phyloP scores from a whole-genome alignment of 2,888 invertebrate genomes.

The Watsonalla cultraria region DNA sequence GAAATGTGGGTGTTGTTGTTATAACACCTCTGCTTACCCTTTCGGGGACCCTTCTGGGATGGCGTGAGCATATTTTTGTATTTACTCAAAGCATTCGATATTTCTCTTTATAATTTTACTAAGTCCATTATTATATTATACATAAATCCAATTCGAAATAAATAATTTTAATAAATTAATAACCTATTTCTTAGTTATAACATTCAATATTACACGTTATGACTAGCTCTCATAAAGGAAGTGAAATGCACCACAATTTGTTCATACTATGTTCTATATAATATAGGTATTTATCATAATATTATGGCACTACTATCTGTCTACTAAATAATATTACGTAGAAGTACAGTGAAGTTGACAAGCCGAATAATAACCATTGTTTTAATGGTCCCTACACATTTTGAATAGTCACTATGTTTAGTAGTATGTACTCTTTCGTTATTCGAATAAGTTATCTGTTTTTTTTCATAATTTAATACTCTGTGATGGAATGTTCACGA shows the following conservation, averaged over 20 bases:
- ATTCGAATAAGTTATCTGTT: no score
- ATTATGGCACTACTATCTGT: constrained; percentile 45
- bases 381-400: no score
- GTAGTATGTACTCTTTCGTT: no score
- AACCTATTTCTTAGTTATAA: constrained; percentile 29
- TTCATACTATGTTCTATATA: constrained; percentile 32
- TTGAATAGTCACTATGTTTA: no score
- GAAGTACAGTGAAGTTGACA: background rate
- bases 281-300: constrained; percentile 18
- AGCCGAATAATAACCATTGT: background rate
- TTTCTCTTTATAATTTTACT: background rate
- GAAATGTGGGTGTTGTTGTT: no score
- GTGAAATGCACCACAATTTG: constrained; percentile 61
- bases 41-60: no score
- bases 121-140: background rate
- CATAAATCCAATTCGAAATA: background rate
- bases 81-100: no score
- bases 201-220: constrained; percentile 45
- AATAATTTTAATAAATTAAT: constrained; percentile 36
- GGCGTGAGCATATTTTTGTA: no score
- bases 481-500: no score
- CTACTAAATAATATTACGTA: constrained; percentile 1
- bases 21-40: no score
- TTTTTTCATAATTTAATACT: no score
- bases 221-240: constrained; percentile 66